Evolutionary conservation across 2,797 vertebrate genomes (phyloP), one percentile per base, ranked within the genome.

Genomic region (Rallus crepitans): DNA sequence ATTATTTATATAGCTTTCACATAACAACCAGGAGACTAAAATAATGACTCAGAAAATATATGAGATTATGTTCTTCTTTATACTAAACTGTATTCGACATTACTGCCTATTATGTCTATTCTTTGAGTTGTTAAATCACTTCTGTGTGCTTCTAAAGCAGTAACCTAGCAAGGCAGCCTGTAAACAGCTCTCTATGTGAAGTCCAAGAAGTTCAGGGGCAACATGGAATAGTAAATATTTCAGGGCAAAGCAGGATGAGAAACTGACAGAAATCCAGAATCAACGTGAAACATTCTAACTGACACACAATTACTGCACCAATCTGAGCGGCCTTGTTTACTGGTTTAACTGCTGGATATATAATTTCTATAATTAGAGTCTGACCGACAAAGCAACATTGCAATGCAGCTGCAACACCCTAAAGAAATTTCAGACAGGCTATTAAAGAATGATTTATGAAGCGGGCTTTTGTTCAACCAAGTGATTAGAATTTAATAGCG

Each of bases 401-500:
- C 50, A 65, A 70, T 94, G 94, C 87, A 95, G 86, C 91, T 95
- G 78, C 57, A 94, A 96, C 95, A 96, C 70, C 81, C 88, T 97
- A 84, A 96, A 97, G 94, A 98, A 97, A 95, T 86, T 96, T 95
- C 76, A 91, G 97, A 97, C 97, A 97, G 95, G 89, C 89, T 97
- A 97, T 97, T 98, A 98, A 92, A 96, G 89, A 96, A 96, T 98
- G 97, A 98, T 98, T 97, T 98, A 97, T 98, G 97, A 96, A 98
- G 91, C 87, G 65, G n/a, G 84, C 33, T 96, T 97, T 97, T 98
- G 96, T 97, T 97, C 96, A 98, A 64, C 82, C 89, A 96, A 98
- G 96, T 97, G 97, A 98, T 97, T 96, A 97, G 95, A 97, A 98
- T 97, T 97, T 97, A 97, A 97, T 96, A 98, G 95, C 85, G 50